Evolutionary conservation across 2,113 vertebrate genomes (phyloP).

Genomic region (Channa maculata): DNA sequence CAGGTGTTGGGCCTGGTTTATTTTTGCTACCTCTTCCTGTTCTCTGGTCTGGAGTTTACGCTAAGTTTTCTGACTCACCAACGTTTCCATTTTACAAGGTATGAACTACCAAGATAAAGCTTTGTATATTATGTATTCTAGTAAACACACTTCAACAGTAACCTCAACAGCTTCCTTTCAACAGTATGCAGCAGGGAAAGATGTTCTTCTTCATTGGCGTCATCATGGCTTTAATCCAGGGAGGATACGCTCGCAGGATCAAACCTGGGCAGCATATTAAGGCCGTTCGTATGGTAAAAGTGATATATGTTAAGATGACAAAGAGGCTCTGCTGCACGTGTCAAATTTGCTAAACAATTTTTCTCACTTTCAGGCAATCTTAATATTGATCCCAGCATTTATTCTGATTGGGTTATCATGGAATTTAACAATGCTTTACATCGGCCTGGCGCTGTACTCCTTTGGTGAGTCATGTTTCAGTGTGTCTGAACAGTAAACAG

Average conservation of each 20-base stretch:
- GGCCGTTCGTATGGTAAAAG: conserved; percentile 86
- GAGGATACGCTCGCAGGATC: conserved; percentile 92
- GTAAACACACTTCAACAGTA: background rate
- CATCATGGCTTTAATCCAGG: conserved; percentile 94
- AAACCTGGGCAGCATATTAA: conserved; percentile 88
- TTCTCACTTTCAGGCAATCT: conserved; percentile 86
- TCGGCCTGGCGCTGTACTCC: conserved; percentile 90
- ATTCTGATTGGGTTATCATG: conserved; percentile 89
- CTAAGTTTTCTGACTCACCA: conserved; percentile 96
- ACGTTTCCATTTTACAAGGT: conserved; percentile 96
- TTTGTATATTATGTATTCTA: background rate
- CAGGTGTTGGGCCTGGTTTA: conserved; percentile 89
- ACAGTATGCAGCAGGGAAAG: conserved; percentile 96
- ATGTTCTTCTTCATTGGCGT: conserved; percentile 99
- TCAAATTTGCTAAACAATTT: background rate
- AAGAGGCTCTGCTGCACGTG: background rate
- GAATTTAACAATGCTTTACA: conserved; percentile 84
- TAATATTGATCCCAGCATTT: conserved; percentile 91
- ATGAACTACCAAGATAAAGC: conserved; percentile 24
- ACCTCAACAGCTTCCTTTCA: conserved; percentile 4
- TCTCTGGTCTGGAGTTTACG: conserved; percentile 95
- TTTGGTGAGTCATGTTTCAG: conserved; percentile 87
- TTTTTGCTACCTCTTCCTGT: conserved; percentile 95
- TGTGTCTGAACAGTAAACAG: background rate
- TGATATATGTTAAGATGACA: background rate